Conservation (phyloP, 2,888 invertebrate genomes). For the Notodonta dromedarius region DNA sequence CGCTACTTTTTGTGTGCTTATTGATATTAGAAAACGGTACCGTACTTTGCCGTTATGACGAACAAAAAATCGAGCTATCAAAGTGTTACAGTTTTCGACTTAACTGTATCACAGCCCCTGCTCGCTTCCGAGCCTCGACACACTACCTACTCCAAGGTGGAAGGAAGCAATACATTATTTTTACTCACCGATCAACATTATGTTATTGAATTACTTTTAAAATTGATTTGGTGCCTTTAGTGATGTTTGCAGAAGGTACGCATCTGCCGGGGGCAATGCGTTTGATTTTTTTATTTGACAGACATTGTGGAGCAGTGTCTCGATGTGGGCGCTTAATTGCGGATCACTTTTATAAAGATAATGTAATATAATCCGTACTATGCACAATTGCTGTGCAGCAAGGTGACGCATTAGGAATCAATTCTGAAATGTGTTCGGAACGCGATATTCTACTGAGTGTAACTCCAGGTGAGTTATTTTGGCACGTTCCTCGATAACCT, state of each 20-base stretch:
- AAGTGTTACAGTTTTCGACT: constrained; percentile 79
- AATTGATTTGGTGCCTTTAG: constrained; percentile 70
- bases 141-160: constrained; percentile 70
- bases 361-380: constrained; percentile 79
- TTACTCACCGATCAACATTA: constrained; percentile 76
- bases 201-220: constrained; percentile 83
- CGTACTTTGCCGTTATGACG: constrained; percentile 69
- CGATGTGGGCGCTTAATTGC: constrained; percentile 82
- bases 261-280: constrained; percentile 71
- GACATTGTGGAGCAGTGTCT: constrained; percentile 61
- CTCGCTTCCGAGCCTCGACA: constrained; percentile 57
- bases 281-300: constrained; percentile 58
- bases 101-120: constrained; percentile 75
- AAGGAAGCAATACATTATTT: constrained; percentile 82
- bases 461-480: constrained; percentile 65
- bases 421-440: constrained; percentile 60
- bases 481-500: constrained; percentile 73
- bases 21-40: constrained; percentile 70
- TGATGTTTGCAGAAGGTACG: constrained; percentile 70
- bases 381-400: constrained; percentile 74
- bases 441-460: constrained; percentile 54
- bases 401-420: constrained; percentile 62
- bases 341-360: constrained; percentile 77
- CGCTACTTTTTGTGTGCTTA: constrained; percentile 68
- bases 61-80: constrained; percentile 57